These are phyloP conservation scores for Hirudo medicinalis DNA, from an alignment of 1,140 invertebrate genomes.

Conservation along the genomic window DNA sequence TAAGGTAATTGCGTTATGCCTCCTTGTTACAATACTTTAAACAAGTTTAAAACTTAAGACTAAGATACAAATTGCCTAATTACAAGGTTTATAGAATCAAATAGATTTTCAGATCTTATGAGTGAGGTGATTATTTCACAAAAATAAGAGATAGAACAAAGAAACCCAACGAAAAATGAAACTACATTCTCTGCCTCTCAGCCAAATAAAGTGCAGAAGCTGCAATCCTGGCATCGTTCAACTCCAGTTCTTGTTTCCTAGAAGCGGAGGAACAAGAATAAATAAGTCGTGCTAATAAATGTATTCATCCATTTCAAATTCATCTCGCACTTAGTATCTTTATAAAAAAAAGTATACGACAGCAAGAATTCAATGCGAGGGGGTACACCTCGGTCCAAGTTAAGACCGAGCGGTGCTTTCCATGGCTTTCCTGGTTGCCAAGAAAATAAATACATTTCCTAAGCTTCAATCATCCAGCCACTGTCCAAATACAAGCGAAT, in stretches of 20 bases:
- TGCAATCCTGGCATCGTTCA: conserved; percentile 57
- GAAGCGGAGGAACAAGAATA: conserved; percentile 24
- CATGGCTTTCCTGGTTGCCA: too few species aligned
- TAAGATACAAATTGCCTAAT: not conserved
- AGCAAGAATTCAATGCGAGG: too few species aligned
- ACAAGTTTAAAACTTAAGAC: not conserved
- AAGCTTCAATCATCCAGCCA: too few species aligned
- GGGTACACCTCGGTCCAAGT: not conserved
- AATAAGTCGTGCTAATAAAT: conserved; percentile 15
- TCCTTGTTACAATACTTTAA: not conserved
- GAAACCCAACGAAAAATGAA: not conserved
- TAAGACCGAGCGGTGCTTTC: too few species aligned
- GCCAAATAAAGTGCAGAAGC: conserved; percentile 61
- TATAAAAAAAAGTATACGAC: too few species aligned
- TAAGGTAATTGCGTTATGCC: not conserved
- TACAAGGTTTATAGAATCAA: not conserved
- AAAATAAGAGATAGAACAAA: not conserved
- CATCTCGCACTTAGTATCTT: not conserved
- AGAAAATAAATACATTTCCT: too few species aligned
- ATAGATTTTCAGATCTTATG: too few species aligned
- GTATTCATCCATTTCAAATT: not conserved
- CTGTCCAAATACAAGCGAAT: too few species aligned
- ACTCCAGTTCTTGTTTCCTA: conserved; percentile 52
- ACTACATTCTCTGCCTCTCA: conserved; percentile 62
- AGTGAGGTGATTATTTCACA: not conserved